Base-by-base conservation (phyloP, 2,888 invertebrate species). In the Heliconius charithonia region DNA sequence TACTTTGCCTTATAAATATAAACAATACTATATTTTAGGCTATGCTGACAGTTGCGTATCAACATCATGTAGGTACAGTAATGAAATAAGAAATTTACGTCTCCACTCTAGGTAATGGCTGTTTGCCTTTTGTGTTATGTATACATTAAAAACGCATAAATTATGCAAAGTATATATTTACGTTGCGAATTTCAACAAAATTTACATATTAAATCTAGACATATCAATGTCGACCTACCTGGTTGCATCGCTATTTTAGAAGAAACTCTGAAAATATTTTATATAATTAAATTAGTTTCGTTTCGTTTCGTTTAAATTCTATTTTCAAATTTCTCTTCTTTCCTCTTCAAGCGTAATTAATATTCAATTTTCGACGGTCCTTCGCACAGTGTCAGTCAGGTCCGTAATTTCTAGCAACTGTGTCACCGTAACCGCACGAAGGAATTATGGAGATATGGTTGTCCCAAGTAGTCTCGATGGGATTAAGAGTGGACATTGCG, bases 21-120 rank as follows among this genome's bases (percentile, higher is more conserved):
- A 72, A 70, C 19, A 76, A 63, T 62, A 63, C n/a, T 62, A 45
- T 16, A 62, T 77, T 45, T 37, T 25, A 77, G 56, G 41, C 25
- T 41, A 56, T 19, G 29, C 65, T 25, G 32, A 32, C 56, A 41
- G 65, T 65, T 56, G 6, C 19, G 72, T 78, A 78, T 73, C 37
- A 59, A 73, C 66, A 73, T 37, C 37, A 66, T 41, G 59, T 74
- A 29, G 41, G 41, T 73, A 56, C 59, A 63, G 59, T 66, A 77
- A 80, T 80, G 66, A 75, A 77, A 80, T 71, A 66, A 51, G 51
- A 75, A 76, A 78, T 62, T 69, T 76, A 80, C 67, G 72, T 67
- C 78, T 76, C 63, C 63, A 70, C 75, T 65, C 71, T 71, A 59
- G 74, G 71, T 71, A 75, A n/a, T 51, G 74, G 62, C 67, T 41